Evolutionary conservation across 2,888 invertebrate species (phyloP).

Genomic region (Drosophila atripex): DNA sequence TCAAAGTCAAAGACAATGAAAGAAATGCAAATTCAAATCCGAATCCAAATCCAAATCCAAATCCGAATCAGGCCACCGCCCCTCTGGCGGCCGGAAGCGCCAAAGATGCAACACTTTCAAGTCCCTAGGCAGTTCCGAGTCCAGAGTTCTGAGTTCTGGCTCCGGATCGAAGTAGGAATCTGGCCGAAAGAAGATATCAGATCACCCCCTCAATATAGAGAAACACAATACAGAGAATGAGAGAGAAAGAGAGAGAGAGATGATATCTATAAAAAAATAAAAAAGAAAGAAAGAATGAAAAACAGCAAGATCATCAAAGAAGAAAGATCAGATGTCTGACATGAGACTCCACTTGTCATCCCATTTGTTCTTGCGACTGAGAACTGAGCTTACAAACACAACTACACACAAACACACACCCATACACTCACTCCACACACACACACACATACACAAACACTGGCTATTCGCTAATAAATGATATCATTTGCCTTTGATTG

Average conservation of each 20-base stretch:
- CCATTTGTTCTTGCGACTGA: conserved; percentile 23
- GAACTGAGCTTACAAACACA: conserved; percentile 29
- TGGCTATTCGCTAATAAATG: no score
- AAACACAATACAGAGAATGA: no score
- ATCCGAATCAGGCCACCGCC: conserved; percentile 59
- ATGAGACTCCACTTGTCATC: conserved; percentile 6
- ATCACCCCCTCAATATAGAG: no score
- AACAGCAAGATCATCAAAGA: conserved; percentile 6
- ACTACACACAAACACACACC: neutral
- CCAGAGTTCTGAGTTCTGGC: neutral
- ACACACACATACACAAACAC: neutral
- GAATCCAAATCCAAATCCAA: conserved; percentile 50
- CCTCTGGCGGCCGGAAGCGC: conserved; percentile 72
- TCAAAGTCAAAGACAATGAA: conserved; percentile 61
- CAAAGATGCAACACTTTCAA: conserved; percentile 71
- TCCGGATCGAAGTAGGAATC: no score
- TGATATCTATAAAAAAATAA: neutral
- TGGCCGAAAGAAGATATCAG: neutral
- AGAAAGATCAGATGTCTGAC: neutral
- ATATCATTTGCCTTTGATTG: no score
- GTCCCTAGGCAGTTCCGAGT: conserved; percentile 41
- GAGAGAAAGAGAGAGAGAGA: no score
- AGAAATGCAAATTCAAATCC: conserved; percentile 77
- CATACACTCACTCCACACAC: neutral
- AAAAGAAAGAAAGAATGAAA: no score